Evolutionary conservation across 2,888 invertebrate genomes (phyloP).

Genomic region (Palloptera scutellata): DNA sequence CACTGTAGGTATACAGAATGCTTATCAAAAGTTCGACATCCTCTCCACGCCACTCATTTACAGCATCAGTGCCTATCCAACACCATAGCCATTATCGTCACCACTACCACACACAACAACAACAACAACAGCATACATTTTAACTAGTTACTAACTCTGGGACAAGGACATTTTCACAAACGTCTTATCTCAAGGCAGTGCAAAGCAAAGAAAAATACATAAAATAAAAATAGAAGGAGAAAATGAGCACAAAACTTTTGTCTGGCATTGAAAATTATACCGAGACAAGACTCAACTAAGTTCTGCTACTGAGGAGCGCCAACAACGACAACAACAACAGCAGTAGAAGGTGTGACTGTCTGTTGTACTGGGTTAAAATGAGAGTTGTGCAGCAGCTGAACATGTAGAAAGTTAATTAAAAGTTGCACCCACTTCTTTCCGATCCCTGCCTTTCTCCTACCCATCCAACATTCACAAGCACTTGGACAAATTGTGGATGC

Average conservation of each 20-base stretch:
- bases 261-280: constrained; percentile 41
- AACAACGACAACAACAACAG: neutral
- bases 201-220: constrained; percentile 11
- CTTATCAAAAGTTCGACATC: neutral
- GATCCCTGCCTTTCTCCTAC: neutral
- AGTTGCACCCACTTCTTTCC: constrained; percentile 33
- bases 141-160: constrained; percentile 45
- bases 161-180: constrained; percentile 46
- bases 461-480: neutral
- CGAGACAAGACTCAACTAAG: neutral
- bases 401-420: constrained; percentile 53
- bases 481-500: no score
- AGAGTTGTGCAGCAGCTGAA: neutral
- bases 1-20: neutral
- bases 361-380: neutral
- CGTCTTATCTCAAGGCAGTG: constrained; percentile 24
- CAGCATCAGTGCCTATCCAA: neutral
- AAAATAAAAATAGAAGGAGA: constrained; percentile 9
- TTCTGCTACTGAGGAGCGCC: neutral
- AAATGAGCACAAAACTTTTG: constrained; percentile 40
- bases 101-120: no score
- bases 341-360: neutral
- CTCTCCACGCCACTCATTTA: neutral
- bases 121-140: constrained; percentile 29
- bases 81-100: constrained; percentile 16